Percentiles rank a stretch among this genome's conserved stretches.
phyloP scores from a whole-genome alignment of 2,797 vertebrate species.

The Lophotriccus pileatus region DNA sequence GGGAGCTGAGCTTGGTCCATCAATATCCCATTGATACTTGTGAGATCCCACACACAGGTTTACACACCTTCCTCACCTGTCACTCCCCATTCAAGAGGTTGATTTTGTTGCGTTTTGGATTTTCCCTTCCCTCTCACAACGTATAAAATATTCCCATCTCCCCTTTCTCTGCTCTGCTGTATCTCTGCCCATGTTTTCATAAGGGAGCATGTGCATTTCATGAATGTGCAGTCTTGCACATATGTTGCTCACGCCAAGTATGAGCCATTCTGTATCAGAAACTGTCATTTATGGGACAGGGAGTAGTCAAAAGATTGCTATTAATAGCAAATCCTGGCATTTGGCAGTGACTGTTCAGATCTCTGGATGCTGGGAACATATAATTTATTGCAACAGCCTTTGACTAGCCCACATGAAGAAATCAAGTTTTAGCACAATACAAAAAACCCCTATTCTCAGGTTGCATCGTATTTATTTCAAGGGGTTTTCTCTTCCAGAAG shows the following conservation, averaged over 20 bases:
- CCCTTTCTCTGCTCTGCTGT: neutral
- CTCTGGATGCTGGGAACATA: neutral
- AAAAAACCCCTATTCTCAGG: neutral
- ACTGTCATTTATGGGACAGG: neutral
- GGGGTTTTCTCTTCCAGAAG: neutral
- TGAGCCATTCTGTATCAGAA: neutral
- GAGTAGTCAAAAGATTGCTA: neutral
- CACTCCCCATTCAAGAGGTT: accelerated
- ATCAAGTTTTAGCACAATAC: neutral
- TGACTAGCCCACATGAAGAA: neutral
- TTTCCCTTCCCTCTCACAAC: neutral
- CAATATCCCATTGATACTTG: neutral
- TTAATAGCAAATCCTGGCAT: neutral
- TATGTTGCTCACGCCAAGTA: neutral
- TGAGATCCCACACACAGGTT: neutral
- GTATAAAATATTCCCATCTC: neutral
- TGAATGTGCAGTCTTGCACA: neutral
- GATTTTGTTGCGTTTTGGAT: neutral
- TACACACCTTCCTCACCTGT: neutral
- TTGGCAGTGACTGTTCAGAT: neutral
- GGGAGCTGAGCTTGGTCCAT: neutral
- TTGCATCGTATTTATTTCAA: neutral
- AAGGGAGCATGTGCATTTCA: neutral
- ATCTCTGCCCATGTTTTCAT: neutral
- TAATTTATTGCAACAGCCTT: neutral